phyloP scores from a whole-genome alignment of 2,113 vertebrate species.

The Eira barbara region DNA sequence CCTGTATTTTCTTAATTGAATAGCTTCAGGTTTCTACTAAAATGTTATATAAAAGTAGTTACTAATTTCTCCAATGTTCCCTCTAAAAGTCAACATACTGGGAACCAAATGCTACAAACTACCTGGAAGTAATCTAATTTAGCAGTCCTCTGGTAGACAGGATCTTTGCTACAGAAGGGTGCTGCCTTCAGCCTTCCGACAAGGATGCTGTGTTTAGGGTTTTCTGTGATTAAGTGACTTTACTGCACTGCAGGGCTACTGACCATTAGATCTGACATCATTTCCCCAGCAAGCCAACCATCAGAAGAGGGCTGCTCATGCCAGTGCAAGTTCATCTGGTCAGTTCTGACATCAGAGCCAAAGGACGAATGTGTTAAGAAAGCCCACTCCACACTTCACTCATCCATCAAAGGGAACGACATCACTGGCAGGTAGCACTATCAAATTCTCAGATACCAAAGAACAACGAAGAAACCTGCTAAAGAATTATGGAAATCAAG shows the following conservation, averaged over 20 bases:
- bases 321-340: constrained; percentile 73
- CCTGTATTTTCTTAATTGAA: not conserved
- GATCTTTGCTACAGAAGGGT: constrained; percentile 62
- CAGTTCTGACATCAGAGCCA: constrained; percentile 69
- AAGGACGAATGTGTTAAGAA: constrained; percentile 75
- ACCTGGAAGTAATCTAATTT: constrained; percentile 41
- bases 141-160: constrained; percentile 69
- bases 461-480: constrained; percentile 29
- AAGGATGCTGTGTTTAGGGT: constrained; percentile 60
- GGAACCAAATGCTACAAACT: not conserved
- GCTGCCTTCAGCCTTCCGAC: constrained; percentile 67
- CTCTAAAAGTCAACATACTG: not conserved
- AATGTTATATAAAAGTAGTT: not conserved
- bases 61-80: not conserved
- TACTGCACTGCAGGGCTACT: constrained; percentile 68
- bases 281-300: constrained; percentile 73
- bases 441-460: constrained; percentile 44
- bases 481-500: not conserved
- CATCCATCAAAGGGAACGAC: constrained; percentile 55
- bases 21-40: not conserved
- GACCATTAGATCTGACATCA: constrained; percentile 73
- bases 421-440: constrained; percentile 54
- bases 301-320: constrained; percentile 65
- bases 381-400: constrained; percentile 56
- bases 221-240: constrained; percentile 79